Evolutionary conservation across 2,888 invertebrate species (phyloP).

Genomic region (Amorpha juglandis): DNA sequence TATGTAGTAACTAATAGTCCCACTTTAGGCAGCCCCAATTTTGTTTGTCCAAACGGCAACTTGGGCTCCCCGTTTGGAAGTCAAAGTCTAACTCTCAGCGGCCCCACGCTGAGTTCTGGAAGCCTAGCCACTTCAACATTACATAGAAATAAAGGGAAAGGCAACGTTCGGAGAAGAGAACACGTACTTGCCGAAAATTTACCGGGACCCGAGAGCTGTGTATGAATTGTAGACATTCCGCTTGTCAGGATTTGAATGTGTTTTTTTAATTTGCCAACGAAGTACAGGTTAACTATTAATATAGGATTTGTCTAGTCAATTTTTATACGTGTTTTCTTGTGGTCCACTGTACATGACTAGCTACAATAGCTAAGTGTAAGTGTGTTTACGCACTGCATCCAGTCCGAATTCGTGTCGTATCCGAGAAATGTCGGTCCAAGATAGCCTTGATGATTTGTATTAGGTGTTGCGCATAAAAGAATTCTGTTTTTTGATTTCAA

Average conservation of each 20-base stretch:
- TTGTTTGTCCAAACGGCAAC: slow-evolving; percentile 79
- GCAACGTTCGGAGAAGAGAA: slow-evolving; percentile 85
- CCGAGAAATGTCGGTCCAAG: no score
- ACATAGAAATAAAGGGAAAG: slow-evolving; percentile 81
- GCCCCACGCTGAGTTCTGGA: slow-evolving; percentile 75
- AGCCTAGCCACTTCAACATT: slow-evolving; percentile 76
- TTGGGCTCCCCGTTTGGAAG: slow-evolving; percentile 73
- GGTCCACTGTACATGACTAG: slow-evolving; percentile 36
- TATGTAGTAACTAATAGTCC: slow-evolving; percentile 74
- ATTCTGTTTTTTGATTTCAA: no score
- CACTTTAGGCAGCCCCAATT: slow-evolving; percentile 78
- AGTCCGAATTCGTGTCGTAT: no score
- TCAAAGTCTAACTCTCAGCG: slow-evolving; percentile 67
- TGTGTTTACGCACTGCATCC: not conserved
- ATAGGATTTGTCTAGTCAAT: slow-evolving; percentile 40
- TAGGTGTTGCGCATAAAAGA: no score
- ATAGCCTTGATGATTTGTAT: no score
- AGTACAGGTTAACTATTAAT: slow-evolving; percentile 46
- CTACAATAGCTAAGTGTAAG: slow-evolving; percentile 18
- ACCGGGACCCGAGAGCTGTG: slow-evolving; percentile 95
- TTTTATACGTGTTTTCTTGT: slow-evolving; percentile 37
- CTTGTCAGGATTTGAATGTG: slow-evolving; percentile 42
- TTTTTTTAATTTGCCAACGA: slow-evolving; percentile 40
- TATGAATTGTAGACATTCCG: slow-evolving; percentile 70
- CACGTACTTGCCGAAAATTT: slow-evolving; percentile 93